Evolutionary conservation across 2,888 invertebrate species (phyloP).

Genomic region (Apotomis capreana): DNA sequence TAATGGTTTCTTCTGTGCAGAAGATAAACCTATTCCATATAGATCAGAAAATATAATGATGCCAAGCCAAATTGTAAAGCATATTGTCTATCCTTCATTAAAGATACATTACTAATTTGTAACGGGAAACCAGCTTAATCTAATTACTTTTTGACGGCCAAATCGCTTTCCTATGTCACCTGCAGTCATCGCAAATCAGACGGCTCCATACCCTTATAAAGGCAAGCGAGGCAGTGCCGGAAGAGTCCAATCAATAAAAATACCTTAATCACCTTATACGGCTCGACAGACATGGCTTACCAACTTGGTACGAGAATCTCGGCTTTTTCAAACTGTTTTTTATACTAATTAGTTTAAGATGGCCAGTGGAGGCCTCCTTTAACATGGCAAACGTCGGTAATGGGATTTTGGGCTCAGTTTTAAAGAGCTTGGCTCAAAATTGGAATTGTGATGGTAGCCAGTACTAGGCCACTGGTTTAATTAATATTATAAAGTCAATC

Average conservation of each 20-base stretch:
- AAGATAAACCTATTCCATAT: too few relatives aligned
- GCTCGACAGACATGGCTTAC: background rate
- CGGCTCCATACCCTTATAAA: constrained; percentile 15
- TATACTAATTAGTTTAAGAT: background rate
- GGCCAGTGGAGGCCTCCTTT: background rate
- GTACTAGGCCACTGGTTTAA: too few relatives aligned
- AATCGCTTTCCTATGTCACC: constrained; percentile 1
- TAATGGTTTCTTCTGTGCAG: too few relatives aligned
- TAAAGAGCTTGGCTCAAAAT: too few relatives aligned
- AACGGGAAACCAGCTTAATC: background rate
- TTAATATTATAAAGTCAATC: too few relatives aligned
- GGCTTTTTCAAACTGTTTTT: constrained; percentile 1
- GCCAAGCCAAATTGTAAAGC: too few relatives aligned
- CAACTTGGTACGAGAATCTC: constrained; percentile 6
- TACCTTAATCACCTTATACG: constrained; percentile 26
- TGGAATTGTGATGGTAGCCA: too few relatives aligned
- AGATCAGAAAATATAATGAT: too few relatives aligned
- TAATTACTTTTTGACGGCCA: constrained; percentile 11
- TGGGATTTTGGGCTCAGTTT: too few relatives aligned
- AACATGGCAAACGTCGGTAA: too few relatives aligned
- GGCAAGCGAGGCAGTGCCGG: constrained; percentile 5
- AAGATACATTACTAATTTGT: background rate
- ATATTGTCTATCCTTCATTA: too few relatives aligned
- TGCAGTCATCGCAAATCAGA: constrained; percentile 18
- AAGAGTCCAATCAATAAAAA: constrained; percentile 33